Conservation (phyloP, 2,797 vertebrate genomes). For the Arvicola amphibius region DNA sequence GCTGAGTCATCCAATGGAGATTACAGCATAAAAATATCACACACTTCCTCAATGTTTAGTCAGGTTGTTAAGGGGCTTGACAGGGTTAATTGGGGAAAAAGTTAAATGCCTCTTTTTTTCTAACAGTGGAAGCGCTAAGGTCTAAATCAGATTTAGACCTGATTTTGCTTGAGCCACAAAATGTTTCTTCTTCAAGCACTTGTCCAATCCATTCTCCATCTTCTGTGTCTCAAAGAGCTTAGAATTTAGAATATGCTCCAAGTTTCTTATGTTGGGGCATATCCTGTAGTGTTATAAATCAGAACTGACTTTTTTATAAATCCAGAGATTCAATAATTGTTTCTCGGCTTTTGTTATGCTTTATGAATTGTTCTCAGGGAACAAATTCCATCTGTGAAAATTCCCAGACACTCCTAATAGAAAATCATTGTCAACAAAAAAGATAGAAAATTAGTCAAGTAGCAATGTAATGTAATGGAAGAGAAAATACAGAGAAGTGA, state of each 20-base stretch:
- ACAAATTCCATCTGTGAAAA: background rate
- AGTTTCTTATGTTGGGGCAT: background rate
- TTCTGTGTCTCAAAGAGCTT: background rate
- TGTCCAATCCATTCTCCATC: background rate
- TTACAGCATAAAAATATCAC: constrained; percentile 74
- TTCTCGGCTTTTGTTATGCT: background rate
- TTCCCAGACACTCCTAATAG: background rate
- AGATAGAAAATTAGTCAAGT: background rate
- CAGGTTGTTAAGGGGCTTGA: background rate
- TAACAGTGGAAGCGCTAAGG: background rate
- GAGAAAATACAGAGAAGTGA: background rate
- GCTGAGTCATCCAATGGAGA: constrained; percentile 56
- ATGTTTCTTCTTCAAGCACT: background rate
- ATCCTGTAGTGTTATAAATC: background rate
- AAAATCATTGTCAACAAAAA: background rate
- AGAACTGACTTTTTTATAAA: background rate
- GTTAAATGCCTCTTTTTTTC: constrained; percentile 29
- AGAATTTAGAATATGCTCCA: background rate
- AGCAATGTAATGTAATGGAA: background rate
- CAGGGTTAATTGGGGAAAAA: constrained; percentile 68
- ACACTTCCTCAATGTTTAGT: constrained; percentile 44
- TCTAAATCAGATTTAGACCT: background rate
- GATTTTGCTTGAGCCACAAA: constrained; percentile 21
- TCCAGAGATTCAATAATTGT: background rate
- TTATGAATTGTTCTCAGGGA: background rate